A percentile compares a stretch with the other conserved stretches of the same genome.
phyloP scores from a whole-genome alignment of 1,140 invertebrate genomes.

The Drosophila fuyamai region DNA sequence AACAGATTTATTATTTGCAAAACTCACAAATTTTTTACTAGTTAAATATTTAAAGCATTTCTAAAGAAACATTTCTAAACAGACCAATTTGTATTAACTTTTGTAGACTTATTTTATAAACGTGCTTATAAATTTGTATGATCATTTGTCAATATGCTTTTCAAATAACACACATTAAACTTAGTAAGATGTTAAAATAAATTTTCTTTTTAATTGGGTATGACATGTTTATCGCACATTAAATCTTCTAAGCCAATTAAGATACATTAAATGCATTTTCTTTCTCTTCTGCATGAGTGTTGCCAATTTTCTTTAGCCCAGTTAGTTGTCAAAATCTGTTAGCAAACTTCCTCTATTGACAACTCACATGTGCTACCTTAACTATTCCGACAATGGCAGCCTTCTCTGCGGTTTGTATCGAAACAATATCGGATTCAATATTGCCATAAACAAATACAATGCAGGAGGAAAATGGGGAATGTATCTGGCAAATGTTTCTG shows the following conservation, averaged over 20 bases:
- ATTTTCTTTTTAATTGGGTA: too few species aligned
- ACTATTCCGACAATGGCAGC: constrained; percentile 28
- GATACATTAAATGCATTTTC: neutral
- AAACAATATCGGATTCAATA: constrained; percentile 51
- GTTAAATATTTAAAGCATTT: too few species aligned
- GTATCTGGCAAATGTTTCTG: constrained; percentile 29
- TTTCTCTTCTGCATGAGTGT: neutral
- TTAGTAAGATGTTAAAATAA: too few species aligned
- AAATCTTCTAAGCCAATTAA: neutral
- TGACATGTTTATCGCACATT: too few species aligned
- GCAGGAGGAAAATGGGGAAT: constrained; percentile 20
- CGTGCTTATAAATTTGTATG: too few species aligned
- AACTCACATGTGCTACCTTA: constrained; percentile 8
- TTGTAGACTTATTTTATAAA: too few species aligned
- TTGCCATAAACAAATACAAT: constrained; percentile 59
- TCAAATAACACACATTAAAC: too few species aligned
- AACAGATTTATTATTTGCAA: too few species aligned
- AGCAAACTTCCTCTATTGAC: constrained; percentile 19
- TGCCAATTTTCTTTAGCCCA: constrained; percentile 1
- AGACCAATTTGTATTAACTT: too few species aligned
- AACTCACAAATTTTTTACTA: too few species aligned
- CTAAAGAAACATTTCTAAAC: too few species aligned
- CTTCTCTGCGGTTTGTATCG: constrained; percentile 44
- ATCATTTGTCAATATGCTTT: too few species aligned
- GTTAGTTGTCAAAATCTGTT: constrained; percentile 44